Percentiles rank a stretch among this genome's conserved stretches.
Evolutionary conservation across 2,113 vertebrate species (phyloP).

Genomic region (Pygoscelis antarcticus): DNA sequence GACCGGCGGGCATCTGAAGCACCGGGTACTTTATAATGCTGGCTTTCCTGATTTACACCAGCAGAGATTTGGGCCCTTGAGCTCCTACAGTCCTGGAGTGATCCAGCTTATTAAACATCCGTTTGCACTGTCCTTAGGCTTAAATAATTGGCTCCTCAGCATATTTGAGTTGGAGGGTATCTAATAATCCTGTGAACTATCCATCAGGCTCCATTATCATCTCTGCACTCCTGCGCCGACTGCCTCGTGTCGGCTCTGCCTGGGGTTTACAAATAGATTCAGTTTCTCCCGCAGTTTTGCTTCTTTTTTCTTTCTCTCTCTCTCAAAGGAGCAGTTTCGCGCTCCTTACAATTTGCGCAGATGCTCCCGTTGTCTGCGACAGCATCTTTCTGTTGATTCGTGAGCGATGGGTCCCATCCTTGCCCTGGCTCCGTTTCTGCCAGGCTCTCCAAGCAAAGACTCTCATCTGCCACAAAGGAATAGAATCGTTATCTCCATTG

Average conservation of each 20-base stretch:
- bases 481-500: conserved; percentile 58
- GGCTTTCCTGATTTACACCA: not conserved
- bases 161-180: conserved; percentile 28
- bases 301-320: not conserved
- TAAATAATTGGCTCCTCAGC: conserved; percentile 41
- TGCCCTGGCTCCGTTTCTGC: not conserved
- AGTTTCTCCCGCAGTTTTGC: not conserved
- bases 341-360: not conserved
- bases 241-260: not conserved
- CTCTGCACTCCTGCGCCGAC: not conserved
- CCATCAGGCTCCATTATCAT: conserved; percentile 2
- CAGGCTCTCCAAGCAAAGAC: not conserved
- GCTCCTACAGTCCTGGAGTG: not conserved
- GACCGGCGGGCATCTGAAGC: fast-evolving
- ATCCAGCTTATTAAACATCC: not conserved
- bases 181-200: not conserved
- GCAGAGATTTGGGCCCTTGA: not conserved
- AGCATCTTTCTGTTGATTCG: not conserved
- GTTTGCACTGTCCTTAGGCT: not conserved
- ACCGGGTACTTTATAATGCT: fast-evolving
- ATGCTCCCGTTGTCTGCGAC: not conserved
- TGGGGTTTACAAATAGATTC: conserved; percentile 13
- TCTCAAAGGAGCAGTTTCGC: not conserved
- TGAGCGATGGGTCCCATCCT: not conserved
- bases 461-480: conserved; percentile 58